Percentiles rank a stretch among this genome's conserved stretches.
These are phyloP conservation scores for Bubalus kerabau DNA, from an alignment of 2,113 vertebrate species.

Conservation along the genomic window DNA sequence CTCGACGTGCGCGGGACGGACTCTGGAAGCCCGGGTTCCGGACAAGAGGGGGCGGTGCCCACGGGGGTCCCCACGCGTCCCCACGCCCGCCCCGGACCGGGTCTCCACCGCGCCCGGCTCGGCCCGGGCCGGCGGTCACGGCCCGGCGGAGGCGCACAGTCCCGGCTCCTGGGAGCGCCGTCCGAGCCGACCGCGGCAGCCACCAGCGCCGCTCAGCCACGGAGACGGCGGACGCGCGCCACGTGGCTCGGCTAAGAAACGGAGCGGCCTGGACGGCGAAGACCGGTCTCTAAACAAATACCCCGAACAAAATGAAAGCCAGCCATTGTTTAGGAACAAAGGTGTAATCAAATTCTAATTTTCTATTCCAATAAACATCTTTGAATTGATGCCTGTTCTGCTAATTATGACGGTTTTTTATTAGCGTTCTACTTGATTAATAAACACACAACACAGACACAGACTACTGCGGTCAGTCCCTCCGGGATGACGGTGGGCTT, in stretches of 20 bases:
- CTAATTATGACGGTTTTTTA: constrained; percentile 74
- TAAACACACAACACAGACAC: constrained; percentile 73
- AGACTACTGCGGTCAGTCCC: constrained; percentile 53
- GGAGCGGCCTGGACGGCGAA: not conserved
- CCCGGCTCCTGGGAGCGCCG: not conserved
- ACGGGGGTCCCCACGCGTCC: not conserved
- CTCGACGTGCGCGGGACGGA: not conserved
- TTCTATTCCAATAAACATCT: constrained; percentile 77
- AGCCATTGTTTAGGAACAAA: constrained; percentile 75
- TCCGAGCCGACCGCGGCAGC: constrained; percentile 19
- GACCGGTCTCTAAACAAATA: constrained; percentile 67
- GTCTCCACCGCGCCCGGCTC: not conserved
- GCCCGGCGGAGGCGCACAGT: not conserved
- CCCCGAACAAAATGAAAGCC: constrained; percentile 61
- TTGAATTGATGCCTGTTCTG: constrained; percentile 72
- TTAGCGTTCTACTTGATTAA: constrained; percentile 78
- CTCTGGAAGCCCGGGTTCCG: not conserved
- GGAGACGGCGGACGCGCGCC: constrained; percentile 67
- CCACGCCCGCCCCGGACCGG: rapidly evolving
- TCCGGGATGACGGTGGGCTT: not conserved
- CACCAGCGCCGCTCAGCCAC: constrained; percentile 47
- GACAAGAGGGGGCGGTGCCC: not conserved
- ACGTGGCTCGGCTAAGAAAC: constrained; percentile 47
- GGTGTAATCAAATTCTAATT: constrained; percentile 77
- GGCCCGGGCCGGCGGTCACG: rapidly evolving